phyloP scores from a whole-genome alignment of 2,113 vertebrate genomes.

The Eretmochelys imbricata region DNA sequence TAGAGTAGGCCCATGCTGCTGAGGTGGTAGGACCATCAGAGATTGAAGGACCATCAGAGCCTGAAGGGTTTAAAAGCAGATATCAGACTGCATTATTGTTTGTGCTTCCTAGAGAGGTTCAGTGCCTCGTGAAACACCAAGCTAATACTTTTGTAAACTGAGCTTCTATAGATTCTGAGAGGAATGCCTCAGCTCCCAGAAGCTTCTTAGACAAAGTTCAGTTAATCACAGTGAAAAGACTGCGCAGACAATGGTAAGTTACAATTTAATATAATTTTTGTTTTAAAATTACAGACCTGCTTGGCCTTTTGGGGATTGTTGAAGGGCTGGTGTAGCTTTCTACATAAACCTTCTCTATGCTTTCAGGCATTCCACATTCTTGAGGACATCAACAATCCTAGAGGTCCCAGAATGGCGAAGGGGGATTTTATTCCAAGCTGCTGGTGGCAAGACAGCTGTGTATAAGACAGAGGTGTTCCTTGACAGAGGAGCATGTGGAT shows the following conservation, averaged over 20 bases:
- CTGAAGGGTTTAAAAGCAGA: not conserved
- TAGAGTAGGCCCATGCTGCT: not conserved
- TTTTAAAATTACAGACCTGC: not conserved
- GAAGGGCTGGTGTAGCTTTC: not conserved
- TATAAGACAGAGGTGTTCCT: not conserved
- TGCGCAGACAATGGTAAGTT: not conserved
- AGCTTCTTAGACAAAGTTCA: not conserved
- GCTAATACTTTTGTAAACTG: not conserved
- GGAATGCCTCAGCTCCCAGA: not conserved
- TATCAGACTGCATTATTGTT: not conserved
- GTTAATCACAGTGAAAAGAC: not conserved
- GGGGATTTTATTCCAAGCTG: not conserved
- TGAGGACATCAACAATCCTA: not conserved
- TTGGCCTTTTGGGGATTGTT: not conserved
- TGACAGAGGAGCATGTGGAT: not conserved
- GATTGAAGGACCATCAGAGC: not conserved
- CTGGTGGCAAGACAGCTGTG: not conserved
- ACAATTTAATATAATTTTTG: not conserved
- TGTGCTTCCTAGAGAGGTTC: not conserved
- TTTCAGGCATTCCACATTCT: not conserved
- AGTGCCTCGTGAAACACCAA: not conserved
- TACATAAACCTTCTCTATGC: not conserved
- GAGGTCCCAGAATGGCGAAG: not conserved
- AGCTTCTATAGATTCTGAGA: not conserved
- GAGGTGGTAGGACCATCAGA: not conserved